Base-by-base conservation (phyloP, 2,113 vertebrate genomes). In the Conger conger region DNA sequence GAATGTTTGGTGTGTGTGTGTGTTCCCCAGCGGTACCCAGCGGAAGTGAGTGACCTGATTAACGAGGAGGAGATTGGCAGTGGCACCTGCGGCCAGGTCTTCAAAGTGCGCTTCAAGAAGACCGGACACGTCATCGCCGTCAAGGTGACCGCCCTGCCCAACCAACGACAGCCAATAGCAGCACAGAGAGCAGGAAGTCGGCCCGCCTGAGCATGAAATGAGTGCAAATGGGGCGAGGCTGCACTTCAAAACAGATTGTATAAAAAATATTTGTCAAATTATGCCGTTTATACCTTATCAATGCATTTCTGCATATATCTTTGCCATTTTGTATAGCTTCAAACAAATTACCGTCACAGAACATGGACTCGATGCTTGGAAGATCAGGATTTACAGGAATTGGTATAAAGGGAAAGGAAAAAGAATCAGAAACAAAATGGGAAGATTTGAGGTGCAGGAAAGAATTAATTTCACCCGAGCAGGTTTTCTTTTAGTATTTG, bases 51-150 rank as follows among this genome's bases (percentile, higher is more conserved):
- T 0, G 97, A 98, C 91, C 92, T 99, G 88, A 96, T 98, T 88
- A 98, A 96, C 42, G 94, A 98, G 86, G 97, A 97, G 0, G 97
- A 99, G 92, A 99, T 99, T 40, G 97, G 97, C 92, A 99, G 97
- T 0, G 97, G 97, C 7, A 98, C 97, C 0, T 99, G 97, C n/a
- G 97, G 97, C 76, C 97, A 99, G 92, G 97, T 99, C 79, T 98
- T 98, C 93, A 97, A 97, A 93, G 97, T 99, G 90, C 94, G 97
- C 35, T 99, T 98, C 93, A 96, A 97, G 92, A 97, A 97, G 92
- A 98, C 97, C 0, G 95, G 94, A 20, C 96, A 98, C 1, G 87
- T 98, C 92, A 97, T 99, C 0, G 97, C 97, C 0, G 97, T 99
- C 81, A 99, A 99, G 95, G 97, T 98, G 87, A 94, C 93, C 83